phyloP scores from a whole-genome alignment of 2,113 vertebrate genomes.

The Gobio gobio region DNA sequence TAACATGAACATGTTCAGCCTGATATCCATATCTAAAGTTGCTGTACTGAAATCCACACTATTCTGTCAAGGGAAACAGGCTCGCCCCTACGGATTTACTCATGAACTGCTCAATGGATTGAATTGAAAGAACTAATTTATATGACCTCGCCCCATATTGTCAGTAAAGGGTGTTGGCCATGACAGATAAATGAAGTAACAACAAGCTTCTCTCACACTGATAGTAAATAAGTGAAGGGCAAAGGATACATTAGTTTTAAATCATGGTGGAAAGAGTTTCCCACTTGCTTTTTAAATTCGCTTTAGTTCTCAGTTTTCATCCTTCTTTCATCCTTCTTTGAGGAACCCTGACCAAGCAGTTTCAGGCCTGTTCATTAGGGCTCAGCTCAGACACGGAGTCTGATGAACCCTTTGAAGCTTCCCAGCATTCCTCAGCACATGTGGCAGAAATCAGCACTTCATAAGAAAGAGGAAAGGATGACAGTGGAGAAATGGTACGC shows the following conservation, averaged over 20 bases:
- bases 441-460: constrained; percentile 34
- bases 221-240: not conserved
- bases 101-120: constrained; percentile 45
- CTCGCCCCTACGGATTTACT: constrained; percentile 49
- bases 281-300: not conserved
- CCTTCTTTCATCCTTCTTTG: not conserved
- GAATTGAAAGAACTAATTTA: constrained; percentile 58
- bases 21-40: too few relatives aligned
- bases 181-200: constrained; percentile 30
- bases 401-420: constrained; percentile 20
- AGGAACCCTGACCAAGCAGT: constrained; percentile 24
- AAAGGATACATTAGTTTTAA: not conserved
- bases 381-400: constrained; percentile 8
- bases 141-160: constrained; percentile 60
- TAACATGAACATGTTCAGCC: too few relatives aligned
- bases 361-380: constrained; percentile 17
- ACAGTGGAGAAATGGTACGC: constrained; percentile 12
- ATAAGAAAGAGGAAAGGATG: constrained; percentile 25
- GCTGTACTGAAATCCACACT: constrained; percentile 56
- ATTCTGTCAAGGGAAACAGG: constrained; percentile 55
- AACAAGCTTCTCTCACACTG: not conserved
- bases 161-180: constrained; percentile 37
- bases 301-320: not conserved
- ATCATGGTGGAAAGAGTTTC: not conserved
- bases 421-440: constrained; percentile 12